Conservation (phyloP, 2,797 vertebrate genomes). For the Hapalemur alaotrensis region DNA sequence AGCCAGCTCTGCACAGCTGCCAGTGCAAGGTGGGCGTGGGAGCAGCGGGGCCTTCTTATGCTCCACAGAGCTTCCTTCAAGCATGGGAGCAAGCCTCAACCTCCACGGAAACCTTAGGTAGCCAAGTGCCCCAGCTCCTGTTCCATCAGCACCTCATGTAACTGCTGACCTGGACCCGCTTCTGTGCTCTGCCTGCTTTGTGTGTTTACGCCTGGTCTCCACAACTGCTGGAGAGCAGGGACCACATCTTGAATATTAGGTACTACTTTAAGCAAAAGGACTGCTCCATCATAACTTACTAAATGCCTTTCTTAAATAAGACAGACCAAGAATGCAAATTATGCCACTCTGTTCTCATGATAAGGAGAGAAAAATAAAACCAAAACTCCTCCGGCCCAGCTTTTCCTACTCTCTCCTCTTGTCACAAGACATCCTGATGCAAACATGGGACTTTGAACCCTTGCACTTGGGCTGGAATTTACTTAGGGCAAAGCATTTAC, state of each 20-base stretch:
- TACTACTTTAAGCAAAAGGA: not conserved
- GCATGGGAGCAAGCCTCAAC: not conserved
- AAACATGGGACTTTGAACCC: not conserved
- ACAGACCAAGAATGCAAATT: not conserved
- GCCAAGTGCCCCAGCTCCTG: not conserved
- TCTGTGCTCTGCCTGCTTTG: not conserved
- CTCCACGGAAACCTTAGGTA: not conserved
- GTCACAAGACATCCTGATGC: not conserved
- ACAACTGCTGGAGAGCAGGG: not conserved
- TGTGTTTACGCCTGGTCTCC: not conserved
- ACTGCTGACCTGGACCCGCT: not conserved
- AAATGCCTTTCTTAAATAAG: not conserved
- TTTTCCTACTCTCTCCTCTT: not conserved
- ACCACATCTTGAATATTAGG: not conserved
- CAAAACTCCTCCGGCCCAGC: not conserved
- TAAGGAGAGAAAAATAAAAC: not conserved
- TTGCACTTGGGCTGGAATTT: not conserved
- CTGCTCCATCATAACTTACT: not conserved
- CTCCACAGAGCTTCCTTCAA: not conserved
- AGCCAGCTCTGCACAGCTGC: not conserved
- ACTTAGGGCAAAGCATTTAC: not conserved
- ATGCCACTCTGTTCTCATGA: not conserved
- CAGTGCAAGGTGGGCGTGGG: not conserved
- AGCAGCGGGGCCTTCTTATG: too few species aligned
- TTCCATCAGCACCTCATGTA: accelerated